A percentile compares a stretch with the other conserved stretches of the same genome.
These are phyloP conservation scores for Encarsia formosa DNA, from an alignment of 2,888 invertebrate genomes.

Conservation along the genomic window DNA sequence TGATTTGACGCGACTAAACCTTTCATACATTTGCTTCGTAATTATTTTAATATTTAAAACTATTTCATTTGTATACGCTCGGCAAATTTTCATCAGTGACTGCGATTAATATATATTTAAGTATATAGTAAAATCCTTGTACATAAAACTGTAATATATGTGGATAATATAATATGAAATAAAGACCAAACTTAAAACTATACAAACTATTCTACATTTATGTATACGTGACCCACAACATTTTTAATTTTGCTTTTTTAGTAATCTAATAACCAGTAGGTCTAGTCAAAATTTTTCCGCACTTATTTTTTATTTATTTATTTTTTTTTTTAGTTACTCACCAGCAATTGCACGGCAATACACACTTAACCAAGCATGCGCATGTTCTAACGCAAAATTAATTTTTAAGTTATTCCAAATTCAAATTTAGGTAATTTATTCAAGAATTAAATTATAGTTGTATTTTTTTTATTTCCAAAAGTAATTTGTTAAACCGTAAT, in stretches of 20 bases:
- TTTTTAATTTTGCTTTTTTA: conserved; percentile 10
- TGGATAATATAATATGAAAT: conserved; percentile 48
- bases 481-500: no score
- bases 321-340: no score
- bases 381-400: no score
- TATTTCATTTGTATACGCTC: conserved; percentile 35
- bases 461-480: no score
- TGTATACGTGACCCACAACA: conserved; percentile 21
- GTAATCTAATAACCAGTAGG: background rate
- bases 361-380: no score
- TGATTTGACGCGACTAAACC: conserved; percentile 14
- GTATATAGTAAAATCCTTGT: conserved; percentile 45
- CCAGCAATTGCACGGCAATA: no score
- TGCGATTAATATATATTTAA: conserved; percentile 36
- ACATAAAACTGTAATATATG: conserved; percentile 50
- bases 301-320: conserved; percentile 6
- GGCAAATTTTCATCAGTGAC: conserved; percentile 33
- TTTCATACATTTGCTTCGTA: conserved; percentile 19
- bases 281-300: no score
- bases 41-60: conserved; percentile 22
- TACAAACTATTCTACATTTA: conserved; percentile 29
- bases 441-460: no score
- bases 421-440: no score
- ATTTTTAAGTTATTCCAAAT: no score
- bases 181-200: conserved; percentile 44